phyloP scores from a whole-genome alignment of 2,113 vertebrate genomes.

The Leptocoma aspasia region DNA sequence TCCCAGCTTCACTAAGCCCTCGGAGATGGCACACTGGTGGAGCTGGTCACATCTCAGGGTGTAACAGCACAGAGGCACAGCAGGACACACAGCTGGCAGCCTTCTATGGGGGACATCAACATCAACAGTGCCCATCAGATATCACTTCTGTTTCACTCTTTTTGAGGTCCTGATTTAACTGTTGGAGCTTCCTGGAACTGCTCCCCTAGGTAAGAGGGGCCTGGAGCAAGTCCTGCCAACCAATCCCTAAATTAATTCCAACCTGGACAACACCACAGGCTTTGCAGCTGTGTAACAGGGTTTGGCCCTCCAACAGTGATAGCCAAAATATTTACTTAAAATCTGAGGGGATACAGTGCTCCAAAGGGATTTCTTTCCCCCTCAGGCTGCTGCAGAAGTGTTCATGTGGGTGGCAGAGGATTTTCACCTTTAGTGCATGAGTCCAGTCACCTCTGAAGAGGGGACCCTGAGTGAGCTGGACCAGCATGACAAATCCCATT shows the following conservation, averaged over 20 bases:
- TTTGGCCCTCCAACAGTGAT: background rate
- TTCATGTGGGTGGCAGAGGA: background rate
- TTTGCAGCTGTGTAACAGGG: background rate
- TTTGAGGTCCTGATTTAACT: background rate
- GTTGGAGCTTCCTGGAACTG: background rate
- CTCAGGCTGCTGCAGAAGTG: background rate
- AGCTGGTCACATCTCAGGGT: background rate
- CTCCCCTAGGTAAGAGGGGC: background rate
- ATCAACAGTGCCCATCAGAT: background rate
- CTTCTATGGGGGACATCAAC: background rate
- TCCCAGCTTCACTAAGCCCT: background rate
- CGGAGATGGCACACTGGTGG: background rate
- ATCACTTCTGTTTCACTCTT: background rate
- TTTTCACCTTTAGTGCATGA: background rate
- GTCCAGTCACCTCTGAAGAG: background rate
- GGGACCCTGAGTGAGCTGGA: background rate
- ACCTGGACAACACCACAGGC: background rate
- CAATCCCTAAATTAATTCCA: background rate
- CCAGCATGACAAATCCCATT: background rate
- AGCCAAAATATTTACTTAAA: background rate
- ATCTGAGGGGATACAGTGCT: background rate
- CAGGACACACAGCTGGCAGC: background rate
- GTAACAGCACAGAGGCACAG: background rate
- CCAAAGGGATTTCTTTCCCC: background rate
- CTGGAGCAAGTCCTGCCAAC: background rate